A percentile compares a stretch with the other conserved stretches of the same genome.
Evolutionary conservation across 2,797 vertebrate species (phyloP).

Genomic region (Coregonus sp.): DNA sequence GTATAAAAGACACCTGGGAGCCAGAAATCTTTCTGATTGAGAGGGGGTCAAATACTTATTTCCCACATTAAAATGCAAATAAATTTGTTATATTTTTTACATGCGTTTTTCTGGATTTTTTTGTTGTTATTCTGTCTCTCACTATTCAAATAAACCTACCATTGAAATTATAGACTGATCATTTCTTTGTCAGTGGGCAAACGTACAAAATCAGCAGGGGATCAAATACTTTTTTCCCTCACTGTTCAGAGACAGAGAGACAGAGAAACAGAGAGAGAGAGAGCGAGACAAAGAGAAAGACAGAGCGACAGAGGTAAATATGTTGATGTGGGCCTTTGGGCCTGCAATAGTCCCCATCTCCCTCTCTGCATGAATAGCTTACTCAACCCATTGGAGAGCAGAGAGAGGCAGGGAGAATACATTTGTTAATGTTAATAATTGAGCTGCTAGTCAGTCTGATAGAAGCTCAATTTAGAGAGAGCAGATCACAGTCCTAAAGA

Average conservation of each 20-base stretch:
- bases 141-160: too few relatives aligned
- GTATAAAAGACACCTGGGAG: too few relatives aligned
- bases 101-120: too few relatives aligned
- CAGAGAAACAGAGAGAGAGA: not conserved
- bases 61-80: too few relatives aligned
- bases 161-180: too few relatives aligned
- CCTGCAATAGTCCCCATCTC: not conserved
- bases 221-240: too few relatives aligned
- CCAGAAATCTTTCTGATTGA: too few relatives aligned
- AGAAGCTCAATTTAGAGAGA: not conserved
- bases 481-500: not conserved
- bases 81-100: too few relatives aligned
- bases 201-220: too few relatives aligned
- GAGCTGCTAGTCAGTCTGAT: not conserved
- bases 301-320: not conserved
- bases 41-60: too few relatives aligned
- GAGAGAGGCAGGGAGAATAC: not conserved
- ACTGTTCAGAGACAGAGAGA: not conserved
- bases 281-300: not conserved
- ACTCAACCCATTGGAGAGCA: not conserved
- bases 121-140: too few relatives aligned
- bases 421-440: constrained; percentile 1
- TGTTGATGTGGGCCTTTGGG: not conserved
- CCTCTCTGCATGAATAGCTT: not conserved
- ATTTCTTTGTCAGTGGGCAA: too few relatives aligned